Evolutionary conservation across 2,113 vertebrate species (phyloP), one percentile per base, ranked within the genome.

Genomic region (Chauna torquata): DNA sequence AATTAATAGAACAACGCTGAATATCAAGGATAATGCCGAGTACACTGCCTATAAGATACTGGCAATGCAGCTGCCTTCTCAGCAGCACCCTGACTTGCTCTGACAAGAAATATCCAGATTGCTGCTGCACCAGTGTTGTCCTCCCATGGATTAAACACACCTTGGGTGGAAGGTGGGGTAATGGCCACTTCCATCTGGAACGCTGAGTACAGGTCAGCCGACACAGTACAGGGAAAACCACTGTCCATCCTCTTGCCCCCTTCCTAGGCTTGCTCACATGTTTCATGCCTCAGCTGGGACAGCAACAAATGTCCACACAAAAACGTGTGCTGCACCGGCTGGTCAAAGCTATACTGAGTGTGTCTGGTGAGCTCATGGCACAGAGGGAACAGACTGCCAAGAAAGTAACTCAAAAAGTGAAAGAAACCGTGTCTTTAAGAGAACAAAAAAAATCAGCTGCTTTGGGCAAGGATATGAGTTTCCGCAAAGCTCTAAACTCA

Each of bases 1-100:
- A 94, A 76, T 32, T 25, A 81, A 11, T 15, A 36, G 38, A 54
- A 91, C 24, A 45, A 38, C 40, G 36, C 78, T 76, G 65, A 76
- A 22, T 54, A 61, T 54, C 32, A 72, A 87, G 74, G 81, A 11
- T 69, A 85, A 92, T 11, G 70, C 87, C 93, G 69, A 87, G 45
- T 45, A 6, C 28, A 2, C 69, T 42, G 24, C 45, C 70, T 75
- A 1, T 34, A 47, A 65, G 90, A n/a, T 17, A 24, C 36, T 59
- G 84, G 61, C 69, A 89, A 52, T 1, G 66, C n/a, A 58, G 52
- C 36, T 85, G 89, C 89, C 57, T 59, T 49, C 74, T 85, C 78
- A 87, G 86, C 84, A 92, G 28, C 1, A 0, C 86, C 87, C 25
- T 38, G 81, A 69, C 40, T 5, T 52, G 72, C 89, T 88, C 69